Percentiles rank a stretch among this genome's conserved stretches.
Evolutionary conservation across 2,113 vertebrate species (phyloP).

Genomic region (Columba livia): DNA sequence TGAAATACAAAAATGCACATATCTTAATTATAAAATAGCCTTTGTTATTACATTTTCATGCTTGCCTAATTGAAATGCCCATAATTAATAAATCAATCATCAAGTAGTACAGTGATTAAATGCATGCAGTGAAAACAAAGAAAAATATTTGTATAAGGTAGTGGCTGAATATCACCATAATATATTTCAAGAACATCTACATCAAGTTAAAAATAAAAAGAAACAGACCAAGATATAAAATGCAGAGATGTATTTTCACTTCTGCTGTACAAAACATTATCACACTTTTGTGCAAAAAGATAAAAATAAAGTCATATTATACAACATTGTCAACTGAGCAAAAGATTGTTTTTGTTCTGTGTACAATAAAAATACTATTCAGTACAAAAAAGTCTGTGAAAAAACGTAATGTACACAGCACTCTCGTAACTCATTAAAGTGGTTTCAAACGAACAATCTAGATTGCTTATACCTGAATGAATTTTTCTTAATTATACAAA

Average conservation of each 20-base stretch:
- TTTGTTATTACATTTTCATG: constrained; percentile 75
- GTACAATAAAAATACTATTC: constrained; percentile 81
- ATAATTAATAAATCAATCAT: constrained; percentile 75
- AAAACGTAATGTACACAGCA: constrained; percentile 67
- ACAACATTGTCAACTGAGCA: constrained; percentile 68
- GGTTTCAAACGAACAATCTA: constrained; percentile 83
- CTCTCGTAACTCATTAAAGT: constrained; percentile 81
- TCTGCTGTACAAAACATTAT: constrained; percentile 91
- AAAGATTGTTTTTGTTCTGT: constrained; percentile 65
- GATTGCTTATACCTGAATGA: constrained; percentile 71
- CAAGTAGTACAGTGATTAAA: constrained; percentile 80
- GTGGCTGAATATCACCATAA: constrained; percentile 66
- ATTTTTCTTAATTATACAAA: constrained; percentile 55
- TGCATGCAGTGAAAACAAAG: constrained; percentile 77
- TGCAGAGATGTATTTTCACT: constrained; percentile 89
- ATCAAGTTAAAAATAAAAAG: constrained; percentile 67
- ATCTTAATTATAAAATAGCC: constrained; percentile 72
- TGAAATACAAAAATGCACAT: constrained; percentile 77
- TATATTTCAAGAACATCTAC: constrained; percentile 71
- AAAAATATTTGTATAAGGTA: constrained; percentile 57
- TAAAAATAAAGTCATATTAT: constrained; percentile 78
- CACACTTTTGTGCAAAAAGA: constrained; percentile 88
- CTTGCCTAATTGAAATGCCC: constrained; percentile 77
- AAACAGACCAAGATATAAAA: constrained; percentile 79
- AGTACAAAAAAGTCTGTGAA: constrained; percentile 75